Base-by-base conservation (phyloP, 2,797 vertebrate genomes). In the Crocidura indochinensis region DNA sequence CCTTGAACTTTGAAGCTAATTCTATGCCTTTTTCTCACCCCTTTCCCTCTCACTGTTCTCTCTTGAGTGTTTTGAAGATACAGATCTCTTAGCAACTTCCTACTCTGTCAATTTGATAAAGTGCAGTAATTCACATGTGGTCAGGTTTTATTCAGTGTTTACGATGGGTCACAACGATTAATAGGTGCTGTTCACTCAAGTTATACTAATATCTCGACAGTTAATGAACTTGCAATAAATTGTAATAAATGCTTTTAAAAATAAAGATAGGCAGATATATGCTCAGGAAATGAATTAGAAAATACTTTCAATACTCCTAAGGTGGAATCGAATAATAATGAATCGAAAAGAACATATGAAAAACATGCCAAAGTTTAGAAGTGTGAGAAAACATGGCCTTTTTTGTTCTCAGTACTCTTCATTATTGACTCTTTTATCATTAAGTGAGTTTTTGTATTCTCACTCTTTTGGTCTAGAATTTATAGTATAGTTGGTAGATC, bases 301-400 rank as follows among this genome's bases (percentile, higher is more conserved):
- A 60, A 19, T 60, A 60, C 12, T 60, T 20, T 60, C 56, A 60
- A 17, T 62, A 75, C 53, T 83, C 14, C 27, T 84, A 6, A 76
- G 20, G 8, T 31, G 11, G n/a, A n/a, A n/a, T n/a, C n/a, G n/a
- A n/a, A n/a, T n/a, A 67, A 80, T 10, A n/a, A 27, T 17, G 12
- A 11, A 29, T 83, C 76, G 14, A 53, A 94, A 65, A 31, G 77
- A 29, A 46, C 24, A 10, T 87, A 84, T 87, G 53, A 83, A 53
- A 29, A 49, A 38, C 29, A 24, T 81, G 14, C 44, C 76, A 14
- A 65, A 84, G 24, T 31, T 65, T 71, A 65, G 62, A 31, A 44
- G 9, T 46, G 19, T 46, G 56, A 77, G 72, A 38, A 82, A 78
- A 69, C 46, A 56, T 17, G 15, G 24, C 26, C n/a, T 88, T 84